Evolutionary conservation across 2,113 vertebrate species (phyloP), one percentile per base, ranked within the genome.

Genomic region (Beaufortia kweichowensis): DNA sequence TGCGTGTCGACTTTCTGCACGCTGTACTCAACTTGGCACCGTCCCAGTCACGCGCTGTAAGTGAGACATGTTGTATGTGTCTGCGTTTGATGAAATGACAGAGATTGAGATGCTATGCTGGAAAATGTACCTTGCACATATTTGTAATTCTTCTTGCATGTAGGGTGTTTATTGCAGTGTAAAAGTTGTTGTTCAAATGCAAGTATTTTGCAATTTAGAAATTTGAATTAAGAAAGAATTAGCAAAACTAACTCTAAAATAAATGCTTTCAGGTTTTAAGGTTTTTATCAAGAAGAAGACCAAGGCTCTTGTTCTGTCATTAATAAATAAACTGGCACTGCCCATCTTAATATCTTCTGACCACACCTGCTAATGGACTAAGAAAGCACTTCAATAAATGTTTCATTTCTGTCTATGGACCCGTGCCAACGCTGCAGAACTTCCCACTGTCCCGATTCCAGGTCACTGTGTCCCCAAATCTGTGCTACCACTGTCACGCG

Each of bases 11-110:
- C 79, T 84, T 82, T 46, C 29, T 63, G 79, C 84, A 70, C 68
- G 81, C 76, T 82, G 70, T 48, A 61, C 56, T 46, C 31, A 91
- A 90, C 81, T 90, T 82, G 82, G 41, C 80, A 75, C 43, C 67
- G 31, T 69, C 62, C 72, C 82, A 73, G 60, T 83, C 75, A 78
- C 31, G 79, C 66, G 69, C 55, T 71, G 46, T 15, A 75, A 80
- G 56, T 76, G 57, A 75, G 59, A 39, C 65, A 76, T 72, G 68
- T 41, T 50, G 60, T n/a, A 56, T 41, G 43, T 6, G 41, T 53
- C 76, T 53, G 23, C 24, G 35, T 41, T n/a, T 81, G 41, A 24
- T 21, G 12, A 14, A n/a, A 35, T 23, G 31, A 59, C 23, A 28
- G 21, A 3, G 15, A 1, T 29, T 56, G 31, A 31, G 66, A 39